Evolutionary conservation across 23 tunicate genomes (phyloP).

Genomic region (Halocynthia aurantium): DNA sequence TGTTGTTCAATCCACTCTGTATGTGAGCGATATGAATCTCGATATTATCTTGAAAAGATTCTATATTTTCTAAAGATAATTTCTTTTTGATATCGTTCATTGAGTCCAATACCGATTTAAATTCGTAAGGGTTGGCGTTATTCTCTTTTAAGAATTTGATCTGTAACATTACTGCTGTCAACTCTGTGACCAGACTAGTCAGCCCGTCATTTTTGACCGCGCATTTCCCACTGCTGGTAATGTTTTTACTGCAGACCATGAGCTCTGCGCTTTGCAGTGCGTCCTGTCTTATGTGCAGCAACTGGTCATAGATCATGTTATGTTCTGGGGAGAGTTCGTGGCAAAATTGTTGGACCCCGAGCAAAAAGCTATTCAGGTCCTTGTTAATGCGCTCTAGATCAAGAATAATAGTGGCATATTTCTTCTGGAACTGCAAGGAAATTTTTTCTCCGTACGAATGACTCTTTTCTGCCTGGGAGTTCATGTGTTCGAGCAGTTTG

Average conservation of each 20-base stretch:
- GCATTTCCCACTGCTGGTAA: conserved; percentile 34
- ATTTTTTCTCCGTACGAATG: conserved; percentile 71
- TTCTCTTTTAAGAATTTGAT: conserved; percentile 61
- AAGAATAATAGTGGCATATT: conserved; percentile 79
- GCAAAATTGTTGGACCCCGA: conserved; percentile 83
- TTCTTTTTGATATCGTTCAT: conserved; percentile 67
- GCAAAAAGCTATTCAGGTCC: conserved; percentile 57
- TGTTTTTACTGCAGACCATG: conserved; percentile 47
- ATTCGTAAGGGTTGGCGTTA: conserved; percentile 55
- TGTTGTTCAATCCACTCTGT: conserved; percentile 67
- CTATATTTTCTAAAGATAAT: conserved; percentile 41
- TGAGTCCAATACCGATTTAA: conserved; percentile 64
- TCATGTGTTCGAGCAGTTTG: conserved; percentile 61
- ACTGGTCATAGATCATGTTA: conserved; percentile 55
- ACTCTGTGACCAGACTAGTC: conserved; percentile 42
- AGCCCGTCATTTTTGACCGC: conserved; percentile 55
- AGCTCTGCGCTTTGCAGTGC: conserved; percentile 49
- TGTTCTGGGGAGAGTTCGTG: conserved; percentile 80
- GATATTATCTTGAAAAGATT: conserved; percentile 72
- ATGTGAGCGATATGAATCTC: conserved; percentile 90
- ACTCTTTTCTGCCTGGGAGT: conserved; percentile 81
- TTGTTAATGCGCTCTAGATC: conserved; percentile 69
- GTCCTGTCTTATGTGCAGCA: conserved; percentile 36
- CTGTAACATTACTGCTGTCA: conserved; percentile 79
- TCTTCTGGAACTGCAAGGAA: conserved; percentile 73